Percentiles rank a stretch among this genome's conserved stretches.
phyloP scores from a whole-genome alignment of 2,888 invertebrate genomes.

The Trichopoda pennipes region DNA sequence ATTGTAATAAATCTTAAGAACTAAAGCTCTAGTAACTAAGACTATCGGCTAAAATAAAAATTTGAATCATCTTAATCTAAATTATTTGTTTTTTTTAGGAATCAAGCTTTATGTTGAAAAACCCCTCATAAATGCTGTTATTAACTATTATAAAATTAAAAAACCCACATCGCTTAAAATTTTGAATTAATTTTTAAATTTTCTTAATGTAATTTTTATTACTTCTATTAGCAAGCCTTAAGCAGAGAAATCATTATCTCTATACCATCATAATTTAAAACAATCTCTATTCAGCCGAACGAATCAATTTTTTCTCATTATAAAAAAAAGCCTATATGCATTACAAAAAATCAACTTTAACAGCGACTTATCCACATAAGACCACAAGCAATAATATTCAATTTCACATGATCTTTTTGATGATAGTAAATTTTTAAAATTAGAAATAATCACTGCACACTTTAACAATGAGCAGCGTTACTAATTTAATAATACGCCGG shows the following conservation, averaged over 20 bases:
- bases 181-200: background rate
- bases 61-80: too few relatives aligned
- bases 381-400: conserved; percentile 32
- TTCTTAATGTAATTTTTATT: background rate
- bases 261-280: background rate
- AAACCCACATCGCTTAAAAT: background rate
- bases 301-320: conserved; percentile 45
- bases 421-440: background rate
- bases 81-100: too few relatives aligned
- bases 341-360: conserved; percentile 12
- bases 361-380: conserved; percentile 8
- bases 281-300: conserved; percentile 42
- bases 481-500: conserved; percentile 28
- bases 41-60: too few relatives aligned
- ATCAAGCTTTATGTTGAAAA: too few relatives aligned
- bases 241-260: conserved; percentile 11
- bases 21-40: too few relatives aligned
- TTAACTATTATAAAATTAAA: background rate
- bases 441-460: conserved; percentile 26
- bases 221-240: background rate
- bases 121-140: too few relatives aligned
- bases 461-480: conserved; percentile 40
- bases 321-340: background rate
- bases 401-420: conserved; percentile 35
- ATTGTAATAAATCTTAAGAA: too few relatives aligned